Percentiles rank a stretch among this genome's conserved stretches.
phyloP scores from a whole-genome alignment of 2,797 vertebrate genomes.

The Onychomys leucogaster region DNA sequence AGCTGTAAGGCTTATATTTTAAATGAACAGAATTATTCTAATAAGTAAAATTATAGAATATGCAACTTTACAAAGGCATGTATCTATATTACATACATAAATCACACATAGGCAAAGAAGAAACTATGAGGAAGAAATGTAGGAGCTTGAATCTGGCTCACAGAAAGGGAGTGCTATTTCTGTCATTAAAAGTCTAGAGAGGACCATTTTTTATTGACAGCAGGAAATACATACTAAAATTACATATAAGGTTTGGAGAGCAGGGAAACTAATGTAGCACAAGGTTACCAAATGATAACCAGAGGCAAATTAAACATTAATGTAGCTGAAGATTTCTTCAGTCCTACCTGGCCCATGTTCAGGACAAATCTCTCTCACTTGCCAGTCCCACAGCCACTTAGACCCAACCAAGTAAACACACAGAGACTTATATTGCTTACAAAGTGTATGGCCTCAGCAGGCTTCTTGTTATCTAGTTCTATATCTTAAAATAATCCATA shows the following conservation, averaged over 20 bases:
- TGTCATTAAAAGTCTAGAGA: background rate
- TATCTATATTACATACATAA: background rate
- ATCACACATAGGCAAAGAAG: background rate
- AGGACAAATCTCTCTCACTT: no score
- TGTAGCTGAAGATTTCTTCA: no score
- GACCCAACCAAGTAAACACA: no score
- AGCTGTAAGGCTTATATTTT: background rate
- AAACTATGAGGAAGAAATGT: background rate
- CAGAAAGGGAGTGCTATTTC: background rate
- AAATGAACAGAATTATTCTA: conserved; percentile 44
- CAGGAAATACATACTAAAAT: background rate
- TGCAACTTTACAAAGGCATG: background rate
- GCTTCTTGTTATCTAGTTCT: no score
- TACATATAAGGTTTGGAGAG: background rate
- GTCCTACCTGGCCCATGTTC: no score
- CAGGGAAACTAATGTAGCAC: background rate
- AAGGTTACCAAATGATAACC: background rate
- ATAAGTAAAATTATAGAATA: conserved; percentile 7
- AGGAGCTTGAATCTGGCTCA: background rate
- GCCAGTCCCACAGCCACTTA: no score
- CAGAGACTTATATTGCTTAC: no score
- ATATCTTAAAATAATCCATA: no score
- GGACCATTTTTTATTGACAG: background rate
- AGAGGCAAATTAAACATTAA: background rate
- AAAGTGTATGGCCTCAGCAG: no score